Evolutionary conservation across 1,140 invertebrate genomes (phyloP), one percentile per base, ranked within the genome.

Genomic region (roundworm (Caenorhabditis elegans)): DNA sequence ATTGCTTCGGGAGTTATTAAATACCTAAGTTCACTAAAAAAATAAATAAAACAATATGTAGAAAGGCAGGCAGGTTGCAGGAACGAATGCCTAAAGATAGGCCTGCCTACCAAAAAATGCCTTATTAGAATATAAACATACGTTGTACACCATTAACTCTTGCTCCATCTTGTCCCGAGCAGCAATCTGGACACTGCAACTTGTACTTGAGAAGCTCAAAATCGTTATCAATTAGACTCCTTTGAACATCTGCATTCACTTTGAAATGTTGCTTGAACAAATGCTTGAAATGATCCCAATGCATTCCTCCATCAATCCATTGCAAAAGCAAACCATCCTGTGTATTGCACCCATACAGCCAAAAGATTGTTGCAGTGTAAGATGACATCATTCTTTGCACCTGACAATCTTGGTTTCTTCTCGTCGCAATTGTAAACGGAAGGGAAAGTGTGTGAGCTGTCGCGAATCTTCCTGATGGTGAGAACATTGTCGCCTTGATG

Each of bases 341-440:
- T 34, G 81, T 80, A 53, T 86, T 84, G 10, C 82, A 90, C 11
- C 88, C 88, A 76, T 89, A 89, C n/a, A 89, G 53, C 88, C 88
- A 89, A 60, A 89, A 89, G 39, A 89, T 90, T 28, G 88, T 90
- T 22, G 88, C 88, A 19, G 88, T 89, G 60, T 89, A 89, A 19
- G 86, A 88, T 51, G 79, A 83, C 88, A 89, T 89, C 88, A 89
- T 89, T 70, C 88, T 65, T 75, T 89, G 88, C n/a, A 89, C 88
- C 82, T 89, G 88, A 78, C 88, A 89, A 78, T 89, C 87, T 77
- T 87, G 88, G 80, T 89, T 89, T 53, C 88, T 60, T 75, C 88
- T 60, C 15, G 88, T 89, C 5, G 88, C 88, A 78, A 89, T 89
- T 0, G 88, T 84, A 51, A 89, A 89, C 0, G 88, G 88, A 77